Percentiles rank a stretch among this genome's conserved stretches.
Conservation (phyloP, 2,888 invertebrate species). For the Drosophila histrio region DNA sequence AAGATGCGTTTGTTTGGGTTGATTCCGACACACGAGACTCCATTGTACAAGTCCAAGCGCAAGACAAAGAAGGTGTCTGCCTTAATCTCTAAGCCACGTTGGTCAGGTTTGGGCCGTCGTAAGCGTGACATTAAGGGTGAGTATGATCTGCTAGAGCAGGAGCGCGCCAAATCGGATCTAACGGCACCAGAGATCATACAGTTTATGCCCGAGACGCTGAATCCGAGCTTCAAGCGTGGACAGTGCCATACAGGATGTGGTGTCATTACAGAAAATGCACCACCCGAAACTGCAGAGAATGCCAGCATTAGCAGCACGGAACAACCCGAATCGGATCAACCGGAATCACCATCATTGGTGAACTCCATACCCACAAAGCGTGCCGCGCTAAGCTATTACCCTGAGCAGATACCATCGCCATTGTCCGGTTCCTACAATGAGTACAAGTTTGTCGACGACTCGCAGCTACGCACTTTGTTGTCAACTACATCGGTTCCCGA, state of each 20-base stretch:
- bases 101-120: slow-evolving; percentile 43
- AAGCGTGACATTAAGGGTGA: slow-evolving; percentile 83
- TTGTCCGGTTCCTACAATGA: slow-evolving; percentile 53
- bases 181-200: slow-evolving; percentile 83
- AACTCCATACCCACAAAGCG: slow-evolving; percentile 51
- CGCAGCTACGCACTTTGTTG: slow-evolving; percentile 64
- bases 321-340: slow-evolving; percentile 5
- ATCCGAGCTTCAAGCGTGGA: slow-evolving; percentile 77
- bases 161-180: slow-evolving; percentile 73
- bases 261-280: slow-evolving; percentile 26
- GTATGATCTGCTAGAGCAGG: slow-evolving; percentile 80
- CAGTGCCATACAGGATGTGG: slow-evolving; percentile 77
- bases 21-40: background rate
- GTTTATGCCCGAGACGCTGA: slow-evolving; percentile 82
- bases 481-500: slow-evolving; percentile 72
- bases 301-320: slow-evolving; percentile 8
- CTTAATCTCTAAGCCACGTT: slow-evolving; percentile 6
- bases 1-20: slow-evolving; percentile 43
- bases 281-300: slow-evolving; percentile 7
- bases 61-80: slow-evolving; percentile 58
- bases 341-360: slow-evolving; percentile 1
- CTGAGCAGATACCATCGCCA: slow-evolving; percentile 52
- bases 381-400: slow-evolving; percentile 46
- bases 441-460: slow-evolving; percentile 78
- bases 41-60: slow-evolving; percentile 43